Percentiles rank a stretch among this genome's conserved stretches.
phyloP scores from a whole-genome alignment of 2,888 invertebrate species.

The Odontomyia ornata region DNA sequence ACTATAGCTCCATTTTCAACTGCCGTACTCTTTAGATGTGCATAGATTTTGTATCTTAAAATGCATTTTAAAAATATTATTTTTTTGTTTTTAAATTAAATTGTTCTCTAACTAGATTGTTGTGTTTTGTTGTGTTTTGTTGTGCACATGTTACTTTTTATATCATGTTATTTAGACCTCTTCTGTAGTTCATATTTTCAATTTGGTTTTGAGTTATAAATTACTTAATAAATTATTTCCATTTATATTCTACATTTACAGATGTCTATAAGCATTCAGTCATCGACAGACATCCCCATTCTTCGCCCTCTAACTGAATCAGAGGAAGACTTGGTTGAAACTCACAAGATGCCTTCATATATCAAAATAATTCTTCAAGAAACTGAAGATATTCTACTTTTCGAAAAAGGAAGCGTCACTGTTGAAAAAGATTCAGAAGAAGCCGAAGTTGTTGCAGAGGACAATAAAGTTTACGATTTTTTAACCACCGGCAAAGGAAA shows the following conservation, averaged over 20 bases:
- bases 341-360: constrained; percentile 64
- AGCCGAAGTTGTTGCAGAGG: constrained; percentile 68
- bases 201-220: too few relatives aligned
- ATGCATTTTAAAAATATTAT: too few relatives aligned
- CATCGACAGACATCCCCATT: neutral
- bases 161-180: too few relatives aligned
- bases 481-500: constrained; percentile 74
- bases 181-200: too few relatives aligned
- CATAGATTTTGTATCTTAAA: too few relatives aligned
- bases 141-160: too few relatives aligned
- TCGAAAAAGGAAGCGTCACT: constrained; percentile 72
- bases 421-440: constrained; percentile 70
- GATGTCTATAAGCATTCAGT: constrained; percentile 28
- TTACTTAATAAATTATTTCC: too few relatives aligned
- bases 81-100: too few relatives aligned
- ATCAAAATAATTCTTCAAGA: constrained; percentile 73
- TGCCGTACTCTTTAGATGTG: too few relatives aligned
- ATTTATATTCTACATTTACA: neutral
- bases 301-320: neutral
- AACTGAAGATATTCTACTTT: constrained; percentile 72
- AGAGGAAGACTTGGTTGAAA: constrained; percentile 26
- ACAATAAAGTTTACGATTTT: constrained; percentile 74
- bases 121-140: too few relatives aligned
- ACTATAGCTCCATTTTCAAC: too few relatives aligned
- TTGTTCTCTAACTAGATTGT: too few relatives aligned